These are phyloP conservation scores for Pterostichus niger DNA, from an alignment of 2,888 invertebrate species.

Conservation along the genomic window DNA sequence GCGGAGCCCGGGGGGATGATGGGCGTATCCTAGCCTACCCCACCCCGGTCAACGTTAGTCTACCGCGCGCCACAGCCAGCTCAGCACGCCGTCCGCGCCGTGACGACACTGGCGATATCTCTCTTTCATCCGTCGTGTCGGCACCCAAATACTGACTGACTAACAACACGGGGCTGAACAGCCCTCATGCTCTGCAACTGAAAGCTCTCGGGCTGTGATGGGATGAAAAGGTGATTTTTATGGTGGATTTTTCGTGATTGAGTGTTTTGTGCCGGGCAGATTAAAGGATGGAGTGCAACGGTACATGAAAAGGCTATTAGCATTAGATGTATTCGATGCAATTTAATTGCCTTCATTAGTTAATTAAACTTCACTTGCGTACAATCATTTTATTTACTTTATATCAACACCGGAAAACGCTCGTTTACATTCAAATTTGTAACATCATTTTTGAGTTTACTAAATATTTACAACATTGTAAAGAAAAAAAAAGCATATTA, in stretches of 20 bases:
- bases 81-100: slow-evolving; percentile 31
- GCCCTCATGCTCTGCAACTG: background rate
- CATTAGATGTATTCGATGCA: background rate
- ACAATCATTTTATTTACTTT: background rate
- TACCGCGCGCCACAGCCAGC: slow-evolving; percentile 32
- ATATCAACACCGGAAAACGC: no score
- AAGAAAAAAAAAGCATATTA: no score
- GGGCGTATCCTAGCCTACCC: slow-evolving; percentile 66
- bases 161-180: background rate
- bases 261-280: background rate
- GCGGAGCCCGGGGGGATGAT: slow-evolving; percentile 7
- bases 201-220: slow-evolving; percentile 16
- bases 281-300: background rate
- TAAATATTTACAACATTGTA: no score
- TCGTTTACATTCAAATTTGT: no score
- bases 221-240: slow-evolving; percentile 32
- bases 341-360: slow-evolving; percentile 28
- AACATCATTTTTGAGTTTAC: no score
- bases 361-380: background rate
- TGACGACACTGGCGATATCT: slow-evolving; percentile 57
- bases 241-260: slow-evolving; percentile 5
- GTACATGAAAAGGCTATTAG: slow-evolving; percentile 41
- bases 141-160: background rate
- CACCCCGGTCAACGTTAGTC: slow-evolving; percentile 64
- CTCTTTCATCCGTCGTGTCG: slow-evolving; percentile 17